Evolutionary conservation across 2,113 vertebrate species (phyloP).

Genomic region (Meleagris gallopavo): DNA sequence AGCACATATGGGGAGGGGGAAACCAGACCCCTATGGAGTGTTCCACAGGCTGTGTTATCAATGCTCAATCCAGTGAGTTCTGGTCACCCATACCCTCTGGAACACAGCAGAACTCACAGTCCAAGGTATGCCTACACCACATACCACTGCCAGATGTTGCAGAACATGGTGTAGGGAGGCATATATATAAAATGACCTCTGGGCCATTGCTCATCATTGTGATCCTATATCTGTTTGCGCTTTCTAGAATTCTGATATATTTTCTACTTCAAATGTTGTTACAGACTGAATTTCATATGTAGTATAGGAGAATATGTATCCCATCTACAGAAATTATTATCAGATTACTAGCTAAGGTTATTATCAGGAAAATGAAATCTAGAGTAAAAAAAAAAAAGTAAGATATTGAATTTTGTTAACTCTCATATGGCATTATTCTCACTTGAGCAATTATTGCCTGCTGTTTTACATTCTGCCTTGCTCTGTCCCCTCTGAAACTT

Average conservation of each 20-base stretch:
- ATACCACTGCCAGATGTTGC: background rate
- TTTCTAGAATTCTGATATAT: background rate
- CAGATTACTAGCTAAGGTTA: too few relatives aligned
- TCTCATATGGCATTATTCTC: background rate
- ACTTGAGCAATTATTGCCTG: background rate
- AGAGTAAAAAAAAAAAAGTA: background rate
- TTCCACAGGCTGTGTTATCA: background rate
- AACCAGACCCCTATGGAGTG: rapidly evolving
- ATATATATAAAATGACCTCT: background rate
- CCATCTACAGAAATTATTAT: background rate
- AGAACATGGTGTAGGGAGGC: background rate
- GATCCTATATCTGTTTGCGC: background rate
- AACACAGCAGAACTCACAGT: rapidly evolving
- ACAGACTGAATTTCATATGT: background rate
- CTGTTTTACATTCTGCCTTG: background rate
- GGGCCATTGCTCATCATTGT: background rate
- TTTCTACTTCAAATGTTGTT: background rate
- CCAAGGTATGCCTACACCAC: rapidly evolving
- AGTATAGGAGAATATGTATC: background rate
- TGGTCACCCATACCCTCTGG: background rate
- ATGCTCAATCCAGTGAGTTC: rapidly evolving
- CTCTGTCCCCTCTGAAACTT: background rate
- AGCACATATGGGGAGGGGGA: background rate
- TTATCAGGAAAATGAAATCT: background rate
- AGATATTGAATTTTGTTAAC: background rate